phyloP scores from a whole-genome alignment of 2,113 vertebrate species.

The Fregetta grallaria region DNA sequence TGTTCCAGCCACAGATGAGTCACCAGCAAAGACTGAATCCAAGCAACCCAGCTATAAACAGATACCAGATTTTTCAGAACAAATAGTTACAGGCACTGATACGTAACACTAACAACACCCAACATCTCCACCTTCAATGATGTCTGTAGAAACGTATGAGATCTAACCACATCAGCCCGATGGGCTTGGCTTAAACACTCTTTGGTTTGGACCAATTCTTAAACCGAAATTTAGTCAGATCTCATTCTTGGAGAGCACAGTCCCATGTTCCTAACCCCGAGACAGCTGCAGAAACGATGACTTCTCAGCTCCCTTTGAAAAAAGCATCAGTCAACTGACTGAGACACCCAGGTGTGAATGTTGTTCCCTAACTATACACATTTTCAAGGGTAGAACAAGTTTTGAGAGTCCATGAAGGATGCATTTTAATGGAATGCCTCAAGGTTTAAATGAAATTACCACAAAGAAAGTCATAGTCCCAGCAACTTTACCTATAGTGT shows the following conservation, averaged over 20 bases:
- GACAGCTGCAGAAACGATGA: neutral
- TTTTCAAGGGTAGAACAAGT: neutral
- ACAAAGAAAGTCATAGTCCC: neutral
- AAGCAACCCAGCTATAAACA: neutral
- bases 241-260: neutral
- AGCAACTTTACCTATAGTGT: neutral
- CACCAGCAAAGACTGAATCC: neutral
- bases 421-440: neutral
- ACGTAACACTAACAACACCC: neutral
- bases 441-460: neutral
- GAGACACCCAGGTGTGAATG: neutral
- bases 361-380: neutral
- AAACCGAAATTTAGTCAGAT: neutral
- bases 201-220: neutral
- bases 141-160: accelerated
- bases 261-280: neutral
- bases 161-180: accelerated
- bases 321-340: neutral
- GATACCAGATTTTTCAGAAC: neutral
- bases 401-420: neutral
- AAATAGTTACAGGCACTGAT: neutral
- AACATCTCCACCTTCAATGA: neutral
- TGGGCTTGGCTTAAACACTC: neutral
- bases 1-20: neutral
- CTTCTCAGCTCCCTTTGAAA: neutral